phyloP scores from a whole-genome alignment of 2,113 vertebrate genomes.

The Myrmecophaga tridactyla region DNA sequence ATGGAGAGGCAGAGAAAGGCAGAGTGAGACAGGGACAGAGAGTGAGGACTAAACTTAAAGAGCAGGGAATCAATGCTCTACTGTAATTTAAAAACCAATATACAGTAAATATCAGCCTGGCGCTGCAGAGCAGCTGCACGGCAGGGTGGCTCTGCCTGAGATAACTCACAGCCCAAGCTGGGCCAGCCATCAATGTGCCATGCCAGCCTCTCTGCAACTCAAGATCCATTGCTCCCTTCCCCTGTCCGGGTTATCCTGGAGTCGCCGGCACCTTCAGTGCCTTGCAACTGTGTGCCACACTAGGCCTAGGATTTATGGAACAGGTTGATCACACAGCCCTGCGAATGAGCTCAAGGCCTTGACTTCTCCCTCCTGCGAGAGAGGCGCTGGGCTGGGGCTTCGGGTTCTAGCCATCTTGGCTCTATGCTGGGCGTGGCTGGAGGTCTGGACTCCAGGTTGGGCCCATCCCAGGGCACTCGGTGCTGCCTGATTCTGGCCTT shows the following conservation, averaged over 20 bases:
- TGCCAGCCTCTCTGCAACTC: neutral
- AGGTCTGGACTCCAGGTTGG: neutral
- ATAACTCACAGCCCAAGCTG: slow-evolving; percentile 55
- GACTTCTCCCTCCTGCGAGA: neutral
- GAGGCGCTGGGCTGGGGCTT: too few species aligned
- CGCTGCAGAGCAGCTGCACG: neutral
- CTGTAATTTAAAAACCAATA: slow-evolving; percentile 81
- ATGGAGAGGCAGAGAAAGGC: neutral
- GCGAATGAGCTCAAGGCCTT: neutral
- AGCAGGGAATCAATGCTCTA: slow-evolving; percentile 71
- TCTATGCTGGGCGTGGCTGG: neutral
- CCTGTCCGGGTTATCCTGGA: neutral
- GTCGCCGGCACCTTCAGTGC: rapidly evolving
- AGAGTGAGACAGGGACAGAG: rapidly evolving
- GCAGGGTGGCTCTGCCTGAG: slow-evolving; percentile 35
- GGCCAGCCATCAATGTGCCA: neutral
- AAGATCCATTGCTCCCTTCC: neutral
- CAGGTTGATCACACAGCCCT: neutral
- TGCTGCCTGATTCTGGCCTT: neutral
- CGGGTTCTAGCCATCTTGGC: neutral
- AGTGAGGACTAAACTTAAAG: slow-evolving; percentile 27
- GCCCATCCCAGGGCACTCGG: neutral
- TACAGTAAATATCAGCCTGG: slow-evolving; percentile 70
- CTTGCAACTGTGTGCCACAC: neutral
- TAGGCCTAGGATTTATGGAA: neutral